Evolutionary conservation across 2,113 vertebrate species (phyloP), one percentile per base, ranked within the genome.

Genomic region (Struthio camelus): DNA sequence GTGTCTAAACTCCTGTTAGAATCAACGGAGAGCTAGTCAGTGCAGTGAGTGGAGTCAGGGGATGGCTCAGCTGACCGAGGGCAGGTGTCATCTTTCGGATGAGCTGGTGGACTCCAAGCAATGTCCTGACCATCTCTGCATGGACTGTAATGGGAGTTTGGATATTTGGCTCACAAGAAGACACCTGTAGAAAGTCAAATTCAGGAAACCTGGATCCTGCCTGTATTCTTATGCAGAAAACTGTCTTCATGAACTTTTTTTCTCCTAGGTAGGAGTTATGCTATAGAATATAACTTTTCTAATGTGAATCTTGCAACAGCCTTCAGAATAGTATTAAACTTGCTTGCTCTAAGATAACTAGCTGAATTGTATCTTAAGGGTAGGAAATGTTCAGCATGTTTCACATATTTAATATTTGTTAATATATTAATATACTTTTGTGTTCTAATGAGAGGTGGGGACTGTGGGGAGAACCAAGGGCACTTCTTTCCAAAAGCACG

Each of bases 381-480:
- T 59, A 24, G 13, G 20, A 64, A 89, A 40, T 59, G 8, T 46
- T 82, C 27, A 42, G 7, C 46, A 46, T 38, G 8, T 46, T 81
- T 73, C 44, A 73, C 2, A 2, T 53, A 23, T 84, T 84, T 66
- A 53, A 51, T 69, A 28, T n/a, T 80, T 89, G 53, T 64, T 65
- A 65, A 40, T 64, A 14, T n/a, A 46, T 62, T 69, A 64, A 36
- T 59, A 12, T 34, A 56, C 42, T 71, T 91, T 27, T 40, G 36
- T 64, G 16, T 51, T 78, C 42, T 84, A 73, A 72, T 54, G 34
- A 76, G 62, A n/a, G 34, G 10, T 76, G 28, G 9, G 34, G 5
- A 70, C 46, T 67, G 12, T 1, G 2, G 24, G 51, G 46, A 59
- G 23, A 83, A 64, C 34, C 1, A 6, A 78, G 32, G 1, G 0